Base-by-base conservation (phyloP, 2,888 invertebrate genomes). In the Drosophila lacicola region DNA sequence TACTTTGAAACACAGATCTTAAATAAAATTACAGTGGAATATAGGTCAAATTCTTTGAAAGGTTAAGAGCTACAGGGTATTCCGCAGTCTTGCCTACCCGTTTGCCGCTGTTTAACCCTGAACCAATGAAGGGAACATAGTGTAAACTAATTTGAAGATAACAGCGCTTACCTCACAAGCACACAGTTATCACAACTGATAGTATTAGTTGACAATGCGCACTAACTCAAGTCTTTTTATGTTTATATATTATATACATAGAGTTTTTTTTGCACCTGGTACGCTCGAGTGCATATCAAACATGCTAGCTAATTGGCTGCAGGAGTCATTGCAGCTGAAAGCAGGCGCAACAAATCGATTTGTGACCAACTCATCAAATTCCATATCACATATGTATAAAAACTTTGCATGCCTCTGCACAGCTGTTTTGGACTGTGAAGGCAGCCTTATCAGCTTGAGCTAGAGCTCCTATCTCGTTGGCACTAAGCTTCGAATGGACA, bases 381-480 rank as follows among this genome's bases (percentile, higher is more conserved):
- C 6, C 11, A 19, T 2, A 8, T 14, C 13, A 33, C 14, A 29
- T 17, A n/a, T n/a, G n/a, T n/a, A 29, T 3, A 13, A 0, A 41
- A 0, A 41, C 41, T 33, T n/a, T 14, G 8, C 5, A 50, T 37
- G 14, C 37, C 36, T 8, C 10, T 0, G 17, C 29, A 68, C 76
- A 74, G 74, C 70, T 88, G 74, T 71, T 78, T 14, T 44, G 17
- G 13, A 1, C 41, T 29, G 39, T 17, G 11, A 41, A 14, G 25
- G 37, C 19, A 25, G 41, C 21, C 44, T 77, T 88, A 82, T 85
- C 86, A 68, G 74, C 9, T 25, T 25, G 39, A 34, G 53, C 45
- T 62, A 29, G 36, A 58, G 63, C 69, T 69, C 50, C 33, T 13
- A 14, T 78, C 65, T 62, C 42, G 37, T 44, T 44, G 17, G 36